Evolutionary conservation across 2,888 invertebrate species (phyloP).

Genomic region (Protophormia terraenovae): DNA sequence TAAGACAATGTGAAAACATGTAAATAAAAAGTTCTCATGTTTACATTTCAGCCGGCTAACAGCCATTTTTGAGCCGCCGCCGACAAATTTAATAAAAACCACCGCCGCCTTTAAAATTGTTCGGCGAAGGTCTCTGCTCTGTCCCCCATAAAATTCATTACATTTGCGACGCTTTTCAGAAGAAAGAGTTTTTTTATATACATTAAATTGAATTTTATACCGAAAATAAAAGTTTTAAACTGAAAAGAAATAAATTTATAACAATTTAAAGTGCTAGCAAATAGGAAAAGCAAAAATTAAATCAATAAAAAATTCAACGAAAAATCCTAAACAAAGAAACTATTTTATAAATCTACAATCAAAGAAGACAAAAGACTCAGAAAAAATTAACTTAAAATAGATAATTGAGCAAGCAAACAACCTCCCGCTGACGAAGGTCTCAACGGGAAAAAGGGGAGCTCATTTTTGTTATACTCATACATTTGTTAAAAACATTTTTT

Average conservation of each 20-base stretch:
- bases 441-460: background rate
- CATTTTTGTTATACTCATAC: background rate
- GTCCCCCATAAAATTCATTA: no score
- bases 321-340: slow-evolving; percentile 16
- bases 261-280: background rate
- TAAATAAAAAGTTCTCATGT: no score
- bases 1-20: no score
- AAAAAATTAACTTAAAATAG: slow-evolving; percentile 32
- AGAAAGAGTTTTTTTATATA: background rate
- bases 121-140: no score
- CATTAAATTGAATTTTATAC: slow-evolving; percentile 11
- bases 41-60: no score
- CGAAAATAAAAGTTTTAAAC: background rate
- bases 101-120: no score
- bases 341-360: background rate
- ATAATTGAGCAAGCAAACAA: slow-evolving; percentile 41
- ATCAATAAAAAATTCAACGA: background rate
- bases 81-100: no score
- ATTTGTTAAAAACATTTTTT: background rate
- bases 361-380: slow-evolving; percentile 15
- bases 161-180: slow-evolving; percentile 32
- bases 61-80: no score
- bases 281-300: background rate
- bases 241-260: background rate
- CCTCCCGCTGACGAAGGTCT: background rate